Percentiles rank a stretch among this genome's conserved stretches.
These are phyloP conservation scores for Bucco capensis DNA, from an alignment of 2,113 vertebrate species.

Conservation along the genomic window DNA sequence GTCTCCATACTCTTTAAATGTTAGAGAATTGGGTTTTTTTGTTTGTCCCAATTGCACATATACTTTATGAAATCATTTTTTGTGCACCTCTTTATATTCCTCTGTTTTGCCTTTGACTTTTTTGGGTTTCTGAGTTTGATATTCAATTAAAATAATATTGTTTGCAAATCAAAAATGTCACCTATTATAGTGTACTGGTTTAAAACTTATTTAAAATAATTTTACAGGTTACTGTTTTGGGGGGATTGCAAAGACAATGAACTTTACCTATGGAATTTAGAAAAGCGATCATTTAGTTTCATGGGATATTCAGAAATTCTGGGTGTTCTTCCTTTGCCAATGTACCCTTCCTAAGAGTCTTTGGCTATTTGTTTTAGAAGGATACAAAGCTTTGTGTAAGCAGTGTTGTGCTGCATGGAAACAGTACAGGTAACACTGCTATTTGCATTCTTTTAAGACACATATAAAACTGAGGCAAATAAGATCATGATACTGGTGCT, in stretches of 20 bases:
- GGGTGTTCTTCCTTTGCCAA: background rate
- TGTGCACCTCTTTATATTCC: background rate
- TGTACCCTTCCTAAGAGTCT: background rate
- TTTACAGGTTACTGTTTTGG: background rate
- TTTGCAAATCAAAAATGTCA: background rate
- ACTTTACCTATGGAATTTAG: background rate
- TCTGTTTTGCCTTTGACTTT: background rate
- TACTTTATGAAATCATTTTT: background rate
- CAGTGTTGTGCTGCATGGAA: background rate
- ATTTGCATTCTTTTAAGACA: background rate
- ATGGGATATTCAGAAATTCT: background rate
- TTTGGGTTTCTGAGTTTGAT: background rate
- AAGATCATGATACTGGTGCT: background rate
- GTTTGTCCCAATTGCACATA: background rate
- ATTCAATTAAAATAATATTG: background rate
- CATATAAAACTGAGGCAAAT: background rate
- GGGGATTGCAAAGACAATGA: background rate
- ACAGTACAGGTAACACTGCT: background rate
- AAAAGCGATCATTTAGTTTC: background rate
- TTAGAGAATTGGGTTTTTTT: background rate
- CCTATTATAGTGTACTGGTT: background rate
- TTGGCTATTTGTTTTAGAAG: background rate
- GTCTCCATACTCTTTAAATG: background rate
- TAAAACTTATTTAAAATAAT: background rate
- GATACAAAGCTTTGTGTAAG: background rate